Conservation (phyloP, 2,113 vertebrate genomes). For the Equus przewalskii region DNA sequence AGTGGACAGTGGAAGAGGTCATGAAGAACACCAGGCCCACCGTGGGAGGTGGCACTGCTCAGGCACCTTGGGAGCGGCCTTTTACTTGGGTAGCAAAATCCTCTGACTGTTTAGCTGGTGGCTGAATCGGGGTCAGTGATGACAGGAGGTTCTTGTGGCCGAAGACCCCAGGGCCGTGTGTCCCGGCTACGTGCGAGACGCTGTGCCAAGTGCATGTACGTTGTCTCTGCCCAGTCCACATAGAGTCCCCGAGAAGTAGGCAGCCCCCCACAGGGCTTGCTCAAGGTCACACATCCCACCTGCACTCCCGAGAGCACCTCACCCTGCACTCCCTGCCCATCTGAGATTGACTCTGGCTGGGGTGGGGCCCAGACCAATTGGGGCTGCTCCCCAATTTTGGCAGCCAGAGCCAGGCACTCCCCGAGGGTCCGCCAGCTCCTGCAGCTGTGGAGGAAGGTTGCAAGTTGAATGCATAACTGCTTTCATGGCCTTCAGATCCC, state of each 20-base stretch:
- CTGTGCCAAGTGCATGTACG: fast-evolving
- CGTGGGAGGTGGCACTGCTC: fast-evolving
- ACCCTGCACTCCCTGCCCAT: background rate
- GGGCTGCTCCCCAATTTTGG: background rate
- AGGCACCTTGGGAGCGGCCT: background rate
- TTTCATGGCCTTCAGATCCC: fast-evolving
- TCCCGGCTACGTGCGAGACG: fast-evolving
- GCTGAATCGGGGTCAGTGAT: fast-evolving
- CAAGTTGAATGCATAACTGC: background rate
- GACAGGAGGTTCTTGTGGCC: fast-evolving
- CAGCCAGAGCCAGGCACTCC: fast-evolving
- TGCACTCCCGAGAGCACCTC: fast-evolving
- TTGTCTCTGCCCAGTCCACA: background rate
- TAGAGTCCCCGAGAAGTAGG: background rate
- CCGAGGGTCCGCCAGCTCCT: background rate
- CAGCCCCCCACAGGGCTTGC: fast-evolving
- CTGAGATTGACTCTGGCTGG: background rate
- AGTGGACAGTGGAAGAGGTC: fast-evolving
- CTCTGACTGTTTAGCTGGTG: background rate
- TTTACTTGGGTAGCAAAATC: background rate
- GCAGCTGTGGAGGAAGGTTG: background rate
- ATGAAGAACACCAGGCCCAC: fast-evolving
- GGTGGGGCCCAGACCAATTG: fast-evolving
- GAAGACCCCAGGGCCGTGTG: fast-evolving
- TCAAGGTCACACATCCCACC: background rate